Evolutionary conservation across 2,113 vertebrate genomes (phyloP).

Genomic region (Hydrochoerus hydrochaeris): DNA sequence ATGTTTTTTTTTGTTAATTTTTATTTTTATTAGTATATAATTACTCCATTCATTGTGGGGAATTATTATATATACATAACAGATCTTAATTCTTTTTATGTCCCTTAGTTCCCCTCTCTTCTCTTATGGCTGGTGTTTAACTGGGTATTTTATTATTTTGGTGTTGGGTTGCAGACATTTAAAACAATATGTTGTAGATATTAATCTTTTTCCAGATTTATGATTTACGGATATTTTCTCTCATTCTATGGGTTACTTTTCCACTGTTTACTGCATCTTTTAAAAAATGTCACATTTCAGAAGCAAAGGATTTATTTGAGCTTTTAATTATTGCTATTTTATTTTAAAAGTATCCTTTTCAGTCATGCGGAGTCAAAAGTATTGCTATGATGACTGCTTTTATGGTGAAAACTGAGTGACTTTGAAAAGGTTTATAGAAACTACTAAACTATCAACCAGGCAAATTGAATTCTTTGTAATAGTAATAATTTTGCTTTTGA

Average conservation of each 20-base stretch:
- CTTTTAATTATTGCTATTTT: background rate
- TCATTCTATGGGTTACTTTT: background rate
- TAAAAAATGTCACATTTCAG: background rate
- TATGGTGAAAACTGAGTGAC: slow-evolving; percentile 90
- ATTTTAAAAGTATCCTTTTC: slow-evolving; percentile 44
- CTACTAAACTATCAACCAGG: slow-evolving; percentile 86
- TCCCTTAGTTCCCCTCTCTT: background rate
- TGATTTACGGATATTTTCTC: background rate
- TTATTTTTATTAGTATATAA: background rate
- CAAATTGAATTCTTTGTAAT: slow-evolving; percentile 85
- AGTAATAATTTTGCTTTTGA: background rate
- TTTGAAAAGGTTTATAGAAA: slow-evolving; percentile 88
- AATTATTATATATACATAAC: background rate
- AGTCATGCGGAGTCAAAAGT: slow-evolving; percentile 92
- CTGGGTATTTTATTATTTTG: background rate
- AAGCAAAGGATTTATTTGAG: background rate
- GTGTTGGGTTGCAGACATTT: background rate
- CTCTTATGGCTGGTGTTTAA: background rate
- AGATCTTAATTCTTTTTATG: background rate
- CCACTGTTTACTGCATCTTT: background rate
- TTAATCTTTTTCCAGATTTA: background rate
- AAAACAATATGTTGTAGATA: background rate
- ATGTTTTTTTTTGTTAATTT: background rate
- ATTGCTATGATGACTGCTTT: slow-evolving; percentile 91
- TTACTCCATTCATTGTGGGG: background rate